These are phyloP conservation scores for Entomyzon cyanotis DNA, from an alignment of 2,113 vertebrate genomes.

Conservation along the genomic window DNA sequence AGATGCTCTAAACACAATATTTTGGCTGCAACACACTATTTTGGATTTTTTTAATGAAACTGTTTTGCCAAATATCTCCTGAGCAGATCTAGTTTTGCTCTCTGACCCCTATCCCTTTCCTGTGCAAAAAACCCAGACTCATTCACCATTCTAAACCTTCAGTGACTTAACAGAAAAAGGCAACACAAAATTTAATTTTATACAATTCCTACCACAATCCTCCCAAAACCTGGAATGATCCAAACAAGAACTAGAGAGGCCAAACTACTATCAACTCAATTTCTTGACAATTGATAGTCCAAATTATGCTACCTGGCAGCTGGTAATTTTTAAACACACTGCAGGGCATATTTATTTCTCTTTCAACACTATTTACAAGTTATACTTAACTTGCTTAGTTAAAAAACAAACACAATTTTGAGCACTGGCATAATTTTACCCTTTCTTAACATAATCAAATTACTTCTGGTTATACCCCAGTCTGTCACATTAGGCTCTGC, in stretches of 20 bases:
- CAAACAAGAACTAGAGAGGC: not conserved
- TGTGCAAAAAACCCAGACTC: not conserved
- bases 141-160: not conserved
- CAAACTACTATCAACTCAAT: not conserved
- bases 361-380: not conserved
- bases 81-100: not conserved
- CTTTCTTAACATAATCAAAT: not conserved
- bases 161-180: not conserved
- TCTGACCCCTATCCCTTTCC: not conserved
- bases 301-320: not conserved
- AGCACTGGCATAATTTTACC: not conserved
- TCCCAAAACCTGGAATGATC: not conserved
- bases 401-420: not conserved
- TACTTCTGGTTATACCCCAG: not conserved
- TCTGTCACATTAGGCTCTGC: not conserved
- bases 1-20: not conserved
- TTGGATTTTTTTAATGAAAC: not conserved
- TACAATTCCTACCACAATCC: not conserved
- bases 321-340: not conserved
- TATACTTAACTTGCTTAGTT: not conserved
- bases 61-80: not conserved
- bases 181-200: not conserved
- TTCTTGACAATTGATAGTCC: not conserved
- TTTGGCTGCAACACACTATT: not conserved
- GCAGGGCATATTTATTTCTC: not conserved